These are phyloP conservation scores for Seira ritae DNA, from an alignment of 2,888 invertebrate genomes.

Conservation along the genomic window DNA sequence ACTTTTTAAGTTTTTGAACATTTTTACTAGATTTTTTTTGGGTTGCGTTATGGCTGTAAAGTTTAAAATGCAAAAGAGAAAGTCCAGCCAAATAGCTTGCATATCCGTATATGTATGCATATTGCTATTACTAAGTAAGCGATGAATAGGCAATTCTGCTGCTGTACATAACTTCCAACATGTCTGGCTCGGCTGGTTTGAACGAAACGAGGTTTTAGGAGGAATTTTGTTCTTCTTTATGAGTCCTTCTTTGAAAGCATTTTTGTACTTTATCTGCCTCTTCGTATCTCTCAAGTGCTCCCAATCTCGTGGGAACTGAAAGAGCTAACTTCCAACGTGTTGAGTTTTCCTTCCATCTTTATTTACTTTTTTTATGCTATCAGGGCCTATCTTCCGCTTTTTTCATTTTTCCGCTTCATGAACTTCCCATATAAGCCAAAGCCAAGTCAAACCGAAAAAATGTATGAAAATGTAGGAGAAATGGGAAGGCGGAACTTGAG, in stretches of 20 bases:
- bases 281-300: neutral
- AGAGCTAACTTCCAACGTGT: neutral
- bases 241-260: neutral
- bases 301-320: neutral
- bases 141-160: no score
- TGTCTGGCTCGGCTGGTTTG: no score
- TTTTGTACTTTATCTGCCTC: neutral
- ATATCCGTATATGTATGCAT: no score
- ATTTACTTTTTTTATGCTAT: neutral
- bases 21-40: no score
- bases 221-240: slow-evolving; percentile 26
- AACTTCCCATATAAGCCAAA: neutral
- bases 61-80: no score
- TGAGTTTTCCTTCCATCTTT: neutral
- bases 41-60: no score
- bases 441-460: no score
- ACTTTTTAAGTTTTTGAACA: no score
- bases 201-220: no score
- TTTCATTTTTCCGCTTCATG: neutral
- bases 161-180: no score
- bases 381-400: neutral
- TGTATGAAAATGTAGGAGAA: neutral
- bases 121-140: no score
- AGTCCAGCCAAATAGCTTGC: no score
- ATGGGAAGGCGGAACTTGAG: neutral